Percentiles rank a stretch among this genome's conserved stretches.
Conservation (phyloP, 1,140 invertebrate species). For the Pogonomyrmex californicus region DNA sequence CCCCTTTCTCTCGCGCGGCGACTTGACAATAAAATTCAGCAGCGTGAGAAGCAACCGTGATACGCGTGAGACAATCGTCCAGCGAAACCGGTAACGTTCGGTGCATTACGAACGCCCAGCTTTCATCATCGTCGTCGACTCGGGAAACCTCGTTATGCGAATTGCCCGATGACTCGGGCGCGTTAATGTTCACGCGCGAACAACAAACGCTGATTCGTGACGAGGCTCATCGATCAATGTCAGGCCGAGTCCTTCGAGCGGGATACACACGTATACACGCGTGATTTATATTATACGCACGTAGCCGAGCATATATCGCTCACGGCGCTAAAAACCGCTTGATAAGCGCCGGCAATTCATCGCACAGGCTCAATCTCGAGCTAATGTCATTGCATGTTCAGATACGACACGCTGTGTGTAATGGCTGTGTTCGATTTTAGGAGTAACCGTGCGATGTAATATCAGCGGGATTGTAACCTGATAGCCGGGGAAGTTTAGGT, state of each 20-base stretch:
- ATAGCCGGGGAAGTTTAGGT: slow-evolving; percentile 1
- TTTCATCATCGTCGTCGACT: slow-evolving; percentile 19
- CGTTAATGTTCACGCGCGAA: slow-evolving; percentile 63
- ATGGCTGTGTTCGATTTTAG: not conserved
- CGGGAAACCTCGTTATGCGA: slow-evolving; percentile 66
- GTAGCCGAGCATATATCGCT: not conserved
- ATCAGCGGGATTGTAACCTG: not conserved
- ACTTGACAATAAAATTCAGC: not conserved
- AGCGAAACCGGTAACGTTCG: not conserved
- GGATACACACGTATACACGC: not conserved
- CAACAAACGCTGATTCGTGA: slow-evolving; percentile 38
- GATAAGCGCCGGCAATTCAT: slow-evolving; percentile 37
- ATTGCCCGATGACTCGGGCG: slow-evolving; percentile 62
- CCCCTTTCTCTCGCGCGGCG: not conserved
- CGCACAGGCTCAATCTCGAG: slow-evolving; percentile 27
- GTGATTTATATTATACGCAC: slow-evolving; percentile 62
- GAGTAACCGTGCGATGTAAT: not conserved
- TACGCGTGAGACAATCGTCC: not conserved
- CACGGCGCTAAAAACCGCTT: slow-evolving; percentile 19
- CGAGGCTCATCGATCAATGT: slow-evolving; percentile 70
- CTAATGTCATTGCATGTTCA: not conserved
- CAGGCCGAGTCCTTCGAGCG: slow-evolving; percentile 48
- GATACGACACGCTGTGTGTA: not conserved
- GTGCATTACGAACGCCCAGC: not conserved
- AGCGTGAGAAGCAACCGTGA: not conserved